Evolutionary conservation across 2,797 vertebrate species (phyloP).

Genomic region (Pagetopsis macropterus): DNA sequence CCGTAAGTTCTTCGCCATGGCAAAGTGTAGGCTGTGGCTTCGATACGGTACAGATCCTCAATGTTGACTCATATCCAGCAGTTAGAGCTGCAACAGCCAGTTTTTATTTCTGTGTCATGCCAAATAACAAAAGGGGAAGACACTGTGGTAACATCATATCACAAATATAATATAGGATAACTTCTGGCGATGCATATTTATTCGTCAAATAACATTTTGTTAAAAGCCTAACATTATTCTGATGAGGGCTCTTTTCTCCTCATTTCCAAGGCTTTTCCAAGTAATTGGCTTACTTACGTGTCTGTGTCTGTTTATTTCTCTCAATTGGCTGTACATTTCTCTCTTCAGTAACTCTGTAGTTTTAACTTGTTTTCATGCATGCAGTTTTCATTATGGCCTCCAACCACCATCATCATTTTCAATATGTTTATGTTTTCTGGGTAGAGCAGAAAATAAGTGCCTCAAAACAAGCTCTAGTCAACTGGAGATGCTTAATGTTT

Average conservation of each 20-base stretch:
- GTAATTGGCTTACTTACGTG: conserved; percentile 10
- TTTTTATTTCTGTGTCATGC: conserved; percentile 5
- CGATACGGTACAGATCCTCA: conserved; percentile 29
- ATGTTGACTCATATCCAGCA: conserved; percentile 29
- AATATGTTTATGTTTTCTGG: conserved; percentile 41
- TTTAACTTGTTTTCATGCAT: conserved; percentile 21
- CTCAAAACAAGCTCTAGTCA: conserved; percentile 71
- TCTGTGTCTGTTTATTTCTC: conserved; percentile 27
- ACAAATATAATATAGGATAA: conserved; percentile 1
- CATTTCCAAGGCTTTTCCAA: conserved; percentile 4
- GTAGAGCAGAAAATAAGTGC: conserved; percentile 45
- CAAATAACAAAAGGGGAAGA: neutral
- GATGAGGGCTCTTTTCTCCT: neutral
- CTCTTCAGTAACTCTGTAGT: conserved; percentile 13
- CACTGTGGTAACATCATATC: neutral
- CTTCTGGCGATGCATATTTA: neutral
- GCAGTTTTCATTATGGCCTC: conserved; percentile 33
- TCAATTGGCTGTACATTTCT: conserved; percentile 26
- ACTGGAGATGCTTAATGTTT: conserved; percentile 75
- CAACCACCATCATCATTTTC: conserved; percentile 36
- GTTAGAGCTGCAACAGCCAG: neutral
- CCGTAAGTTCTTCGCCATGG: conserved; percentile 46
- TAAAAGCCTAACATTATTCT: neutral
- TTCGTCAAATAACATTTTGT: neutral
- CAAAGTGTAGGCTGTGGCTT: conserved; percentile 35